Conservation (phyloP, 1,140 invertebrate genomes). For the Potamilus streckersoni region DNA sequence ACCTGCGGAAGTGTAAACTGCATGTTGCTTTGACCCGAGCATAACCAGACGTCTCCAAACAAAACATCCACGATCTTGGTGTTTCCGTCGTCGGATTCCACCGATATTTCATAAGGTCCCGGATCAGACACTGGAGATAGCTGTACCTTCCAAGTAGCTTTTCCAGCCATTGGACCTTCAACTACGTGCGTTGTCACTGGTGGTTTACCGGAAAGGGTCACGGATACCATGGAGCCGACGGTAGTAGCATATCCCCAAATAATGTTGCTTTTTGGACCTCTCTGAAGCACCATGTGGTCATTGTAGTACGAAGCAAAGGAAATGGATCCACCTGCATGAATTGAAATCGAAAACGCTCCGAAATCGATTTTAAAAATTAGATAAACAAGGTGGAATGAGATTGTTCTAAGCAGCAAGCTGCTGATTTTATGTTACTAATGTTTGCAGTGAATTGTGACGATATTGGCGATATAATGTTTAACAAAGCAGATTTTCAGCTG, state of each 20-base stretch:
- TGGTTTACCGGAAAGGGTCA: background rate
- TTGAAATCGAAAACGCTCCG: background rate
- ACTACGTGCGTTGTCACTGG: no score
- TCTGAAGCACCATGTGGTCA: constrained; percentile 62
- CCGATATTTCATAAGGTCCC: constrained; percentile 36
- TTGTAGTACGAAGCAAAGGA: constrained; percentile 51
- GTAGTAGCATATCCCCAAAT: constrained; percentile 57
- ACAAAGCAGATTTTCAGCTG: no score
- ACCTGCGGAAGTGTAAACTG: constrained; percentile 45
- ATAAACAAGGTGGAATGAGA: no score
- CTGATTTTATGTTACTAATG: no score
- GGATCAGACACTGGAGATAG: constrained; percentile 5
- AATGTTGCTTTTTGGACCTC: constrained; percentile 39
- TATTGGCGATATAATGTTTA: no score
- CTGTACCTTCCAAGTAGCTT: no score
- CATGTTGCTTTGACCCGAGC: constrained; percentile 65
- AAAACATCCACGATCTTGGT: constrained; percentile 50
- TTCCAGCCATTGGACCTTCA: no score
- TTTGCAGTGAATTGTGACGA: no score
- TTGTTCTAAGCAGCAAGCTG: no score
- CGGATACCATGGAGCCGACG: constrained; percentile 36
- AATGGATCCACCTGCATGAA: constrained; percentile 16
- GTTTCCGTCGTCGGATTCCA: constrained; percentile 28
- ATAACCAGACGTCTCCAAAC: constrained; percentile 65
- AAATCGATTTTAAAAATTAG: no score